Conservation (phyloP, 1,140 invertebrate genomes). For the Onthophagus taurus region DNA sequence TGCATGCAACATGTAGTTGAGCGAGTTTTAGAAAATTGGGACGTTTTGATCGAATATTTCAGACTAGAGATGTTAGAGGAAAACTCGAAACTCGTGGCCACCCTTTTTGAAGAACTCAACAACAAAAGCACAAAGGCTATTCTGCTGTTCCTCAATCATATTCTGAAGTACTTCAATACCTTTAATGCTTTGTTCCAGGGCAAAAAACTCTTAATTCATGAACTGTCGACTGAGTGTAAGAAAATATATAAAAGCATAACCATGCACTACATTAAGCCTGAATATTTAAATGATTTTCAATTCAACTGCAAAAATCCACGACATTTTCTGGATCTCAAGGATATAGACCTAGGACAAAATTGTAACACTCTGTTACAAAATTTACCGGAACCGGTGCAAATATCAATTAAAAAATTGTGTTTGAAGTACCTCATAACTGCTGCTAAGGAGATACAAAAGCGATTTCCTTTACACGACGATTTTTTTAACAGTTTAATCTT, state of each 20-base stretch:
- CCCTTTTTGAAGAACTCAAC: slow-evolving; percentile 13
- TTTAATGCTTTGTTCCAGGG: slow-evolving; percentile 4
- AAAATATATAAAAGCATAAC: neutral
- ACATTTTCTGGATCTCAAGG: too few relatives aligned
- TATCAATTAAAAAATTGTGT: neutral
- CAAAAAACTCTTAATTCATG: slow-evolving; percentile 3
- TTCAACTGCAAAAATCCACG: too few relatives aligned
- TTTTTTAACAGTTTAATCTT: neutral
- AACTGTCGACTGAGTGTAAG: neutral
- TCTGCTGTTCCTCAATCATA: slow-evolving; percentile 11
- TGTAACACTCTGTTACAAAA: too few relatives aligned
- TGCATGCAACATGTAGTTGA: slow-evolving; percentile 15
- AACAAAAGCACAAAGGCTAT: slow-evolving; percentile 14
- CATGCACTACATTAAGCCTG: too few relatives aligned
- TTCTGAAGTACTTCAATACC: slow-evolving; percentile 3
- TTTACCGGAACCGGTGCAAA: too few relatives aligned
- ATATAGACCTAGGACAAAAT: too few relatives aligned
- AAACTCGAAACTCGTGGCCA: slow-evolving; percentile 10
- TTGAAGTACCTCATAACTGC: neutral
- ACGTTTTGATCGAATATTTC: slow-evolving; percentile 5
- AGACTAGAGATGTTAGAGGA: slow-evolving; percentile 10
- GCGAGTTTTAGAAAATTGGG: slow-evolving; percentile 14
- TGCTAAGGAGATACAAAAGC: neutral
- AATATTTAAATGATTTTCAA: too few relatives aligned
- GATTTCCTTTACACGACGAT: neutral